phyloP scores from a whole-genome alignment of 1,140 invertebrate species.

The Tetramorium simillimum region DNA sequence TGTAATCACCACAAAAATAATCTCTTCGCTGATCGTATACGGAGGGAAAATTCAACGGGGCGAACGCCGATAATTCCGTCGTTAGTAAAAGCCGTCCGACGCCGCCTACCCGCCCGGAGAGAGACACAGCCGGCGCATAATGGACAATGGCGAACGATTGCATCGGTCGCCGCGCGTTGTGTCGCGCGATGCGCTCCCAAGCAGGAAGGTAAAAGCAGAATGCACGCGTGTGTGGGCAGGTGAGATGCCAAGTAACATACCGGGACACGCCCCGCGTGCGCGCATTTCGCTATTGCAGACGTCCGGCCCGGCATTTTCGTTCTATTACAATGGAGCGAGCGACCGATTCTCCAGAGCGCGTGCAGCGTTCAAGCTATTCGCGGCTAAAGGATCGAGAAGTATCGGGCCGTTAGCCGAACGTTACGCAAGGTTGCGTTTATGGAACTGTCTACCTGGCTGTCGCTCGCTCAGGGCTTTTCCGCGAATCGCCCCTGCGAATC shows the following conservation, averaged over 20 bases:
- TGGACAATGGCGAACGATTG: constrained; percentile 64
- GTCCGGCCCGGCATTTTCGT: constrained; percentile 26
- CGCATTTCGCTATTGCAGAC: constrained; percentile 26
- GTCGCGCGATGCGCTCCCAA: constrained; percentile 36
- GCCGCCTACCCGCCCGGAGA: neutral
- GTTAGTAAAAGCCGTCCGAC: constrained; percentile 18
- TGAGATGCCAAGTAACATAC: constrained; percentile 63
- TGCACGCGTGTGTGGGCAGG: constrained; percentile 65
- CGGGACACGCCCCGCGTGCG: constrained; percentile 56
- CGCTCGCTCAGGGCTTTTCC: constrained; percentile 21
- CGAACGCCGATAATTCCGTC: neutral
- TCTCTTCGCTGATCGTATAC: neutral
- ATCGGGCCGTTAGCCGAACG: constrained; percentile 27
- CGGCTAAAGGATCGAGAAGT: constrained; percentile 20
- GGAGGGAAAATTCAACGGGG: neutral
- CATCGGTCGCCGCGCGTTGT: neutral
- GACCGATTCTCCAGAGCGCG: neutral
- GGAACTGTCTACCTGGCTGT: constrained; percentile 20
- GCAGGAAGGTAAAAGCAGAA: constrained; percentile 47
- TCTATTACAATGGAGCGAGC: neutral
- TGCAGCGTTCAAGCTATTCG: neutral
- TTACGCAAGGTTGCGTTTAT: constrained; percentile 45
- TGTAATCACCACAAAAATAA: neutral
- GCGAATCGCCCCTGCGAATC: constrained; percentile 26
- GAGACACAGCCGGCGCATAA: constrained; percentile 16